A percentile compares a stretch with the other conserved stretches of the same genome.
phyloP scores from a whole-genome alignment of 2,113 vertebrate genomes.

The Xenotilapia leptura region DNA sequence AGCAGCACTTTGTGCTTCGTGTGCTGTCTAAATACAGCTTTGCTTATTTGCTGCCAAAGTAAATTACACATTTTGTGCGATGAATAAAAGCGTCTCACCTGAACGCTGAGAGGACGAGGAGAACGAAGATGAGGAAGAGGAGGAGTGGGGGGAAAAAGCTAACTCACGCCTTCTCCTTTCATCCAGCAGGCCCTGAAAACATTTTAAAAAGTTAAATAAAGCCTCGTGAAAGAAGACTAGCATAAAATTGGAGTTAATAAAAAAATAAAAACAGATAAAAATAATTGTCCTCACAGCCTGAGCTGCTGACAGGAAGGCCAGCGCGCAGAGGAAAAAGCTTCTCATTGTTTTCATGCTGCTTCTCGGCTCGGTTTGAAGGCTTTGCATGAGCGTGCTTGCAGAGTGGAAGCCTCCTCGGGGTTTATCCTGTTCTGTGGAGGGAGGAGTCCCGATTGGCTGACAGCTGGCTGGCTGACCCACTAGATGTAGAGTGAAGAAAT shows the following conservation, averaged over 20 bases:
- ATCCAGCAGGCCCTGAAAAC: background rate
- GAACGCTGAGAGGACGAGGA: background rate
- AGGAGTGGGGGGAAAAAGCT: background rate
- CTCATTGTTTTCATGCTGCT: background rate
- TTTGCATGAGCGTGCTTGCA: background rate
- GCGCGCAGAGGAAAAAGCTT: background rate
- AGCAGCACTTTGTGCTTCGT: background rate
- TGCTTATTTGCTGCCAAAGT: background rate
- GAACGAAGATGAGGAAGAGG: background rate
- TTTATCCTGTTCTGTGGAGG: background rate
- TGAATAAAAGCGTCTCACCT: slow-evolving; percentile 7
- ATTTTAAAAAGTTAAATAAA: background rate
- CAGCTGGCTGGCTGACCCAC: background rate
- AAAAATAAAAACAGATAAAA: background rate
- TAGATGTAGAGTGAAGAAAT: background rate
- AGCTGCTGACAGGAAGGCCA: background rate
- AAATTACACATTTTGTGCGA: background rate
- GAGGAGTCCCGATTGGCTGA: slow-evolving; percentile 19
- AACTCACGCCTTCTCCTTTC: background rate
- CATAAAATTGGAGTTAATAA: background rate
- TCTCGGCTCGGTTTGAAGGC: background rate
- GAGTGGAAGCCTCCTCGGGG: background rate
- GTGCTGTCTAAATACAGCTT: background rate
- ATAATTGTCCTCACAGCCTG: slow-evolving; percentile 2
- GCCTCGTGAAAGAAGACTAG: background rate